Percentiles rank a stretch among this genome's conserved stretches.
phyloP scores from a whole-genome alignment of 2,797 vertebrate species.

The Clarias fuscus region DNA sequence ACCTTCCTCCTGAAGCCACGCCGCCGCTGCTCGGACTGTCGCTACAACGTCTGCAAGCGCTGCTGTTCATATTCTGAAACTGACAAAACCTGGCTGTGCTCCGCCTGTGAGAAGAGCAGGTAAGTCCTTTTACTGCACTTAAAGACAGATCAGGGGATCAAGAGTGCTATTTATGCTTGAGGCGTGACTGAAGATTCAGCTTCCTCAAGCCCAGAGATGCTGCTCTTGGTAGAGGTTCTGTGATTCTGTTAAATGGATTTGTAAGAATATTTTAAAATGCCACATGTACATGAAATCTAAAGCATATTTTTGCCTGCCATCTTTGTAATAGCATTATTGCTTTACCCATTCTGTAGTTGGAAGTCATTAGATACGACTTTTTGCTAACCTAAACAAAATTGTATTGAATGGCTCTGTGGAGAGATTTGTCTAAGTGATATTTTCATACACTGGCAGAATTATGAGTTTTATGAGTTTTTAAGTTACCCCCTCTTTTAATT shows the following conservation, averaged over 20 bases:
- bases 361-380: too few species aligned
- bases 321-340: too few species aligned
- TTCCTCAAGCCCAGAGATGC: neutral
- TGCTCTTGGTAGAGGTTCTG: neutral
- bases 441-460: too few species aligned
- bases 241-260: neutral
- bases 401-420: neutral
- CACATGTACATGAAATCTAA: neutral
- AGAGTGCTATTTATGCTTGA: neutral
- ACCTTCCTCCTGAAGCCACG: constrained; percentile 90
- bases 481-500: too few species aligned
- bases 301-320: neutral
- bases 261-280: neutral
- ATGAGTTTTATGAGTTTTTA: neutral
- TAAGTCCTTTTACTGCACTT: constrained; percentile 60
- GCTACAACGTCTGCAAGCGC: constrained; percentile 88
- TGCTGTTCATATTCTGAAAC: constrained; percentile 84
- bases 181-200: neutral
- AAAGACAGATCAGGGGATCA: neutral
- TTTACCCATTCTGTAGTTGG: neutral
- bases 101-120: constrained; percentile 89
- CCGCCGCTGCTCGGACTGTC: constrained; percentile 82
- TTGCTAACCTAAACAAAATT: neutral
- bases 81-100: constrained; percentile 88
- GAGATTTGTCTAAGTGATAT: neutral